Conservation (phyloP, 1,140 invertebrate genomes). For the Eupeodes corollae region DNA sequence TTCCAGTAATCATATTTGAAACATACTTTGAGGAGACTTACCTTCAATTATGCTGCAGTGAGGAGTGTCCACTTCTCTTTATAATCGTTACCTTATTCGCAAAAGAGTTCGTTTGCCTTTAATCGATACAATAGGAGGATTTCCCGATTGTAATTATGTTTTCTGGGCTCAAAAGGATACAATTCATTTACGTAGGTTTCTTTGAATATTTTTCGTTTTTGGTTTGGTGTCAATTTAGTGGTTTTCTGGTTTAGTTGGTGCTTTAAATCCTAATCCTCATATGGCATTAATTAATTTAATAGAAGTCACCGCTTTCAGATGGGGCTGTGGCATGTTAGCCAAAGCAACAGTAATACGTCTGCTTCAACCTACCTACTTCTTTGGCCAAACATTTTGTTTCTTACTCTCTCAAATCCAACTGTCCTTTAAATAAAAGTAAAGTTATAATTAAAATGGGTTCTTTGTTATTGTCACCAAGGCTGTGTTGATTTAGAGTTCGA, state of each 20-base stretch:
- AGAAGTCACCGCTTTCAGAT: slow-evolving; percentile 9
- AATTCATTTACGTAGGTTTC: slow-evolving; percentile 9
- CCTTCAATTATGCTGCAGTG: slow-evolving; percentile 9
- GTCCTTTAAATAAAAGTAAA: too few species aligned
- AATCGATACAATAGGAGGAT: slow-evolving; percentile 7
- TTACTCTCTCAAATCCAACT: too few species aligned
- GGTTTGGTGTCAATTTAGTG: background rate
- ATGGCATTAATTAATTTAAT: slow-evolving; percentile 6
- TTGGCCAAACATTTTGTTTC: too few species aligned
- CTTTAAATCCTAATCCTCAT: slow-evolving; percentile 1
- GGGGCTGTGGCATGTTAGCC: slow-evolving; percentile 1
- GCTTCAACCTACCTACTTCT: too few species aligned
- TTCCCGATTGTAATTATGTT: slow-evolving; percentile 11
- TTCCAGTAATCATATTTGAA: too few species aligned
- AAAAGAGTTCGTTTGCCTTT: slow-evolving; percentile 4
- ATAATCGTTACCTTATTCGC: slow-evolving; percentile 1
- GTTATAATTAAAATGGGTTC: too few species aligned
- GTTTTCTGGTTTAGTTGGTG: slow-evolving; percentile 9
- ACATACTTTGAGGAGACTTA: slow-evolving; percentile 3
- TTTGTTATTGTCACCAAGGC: too few species aligned
- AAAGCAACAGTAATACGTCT: too few species aligned
- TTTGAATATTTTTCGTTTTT: background rate
- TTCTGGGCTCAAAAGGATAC: slow-evolving; percentile 7
- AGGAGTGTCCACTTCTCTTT: too few species aligned
- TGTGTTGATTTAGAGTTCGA: too few species aligned